Percentiles rank a stretch among this genome's conserved stretches.
Evolutionary conservation across 2,888 invertebrate species (phyloP).

Genomic region (Hirtodrosophila duncani): DNA sequence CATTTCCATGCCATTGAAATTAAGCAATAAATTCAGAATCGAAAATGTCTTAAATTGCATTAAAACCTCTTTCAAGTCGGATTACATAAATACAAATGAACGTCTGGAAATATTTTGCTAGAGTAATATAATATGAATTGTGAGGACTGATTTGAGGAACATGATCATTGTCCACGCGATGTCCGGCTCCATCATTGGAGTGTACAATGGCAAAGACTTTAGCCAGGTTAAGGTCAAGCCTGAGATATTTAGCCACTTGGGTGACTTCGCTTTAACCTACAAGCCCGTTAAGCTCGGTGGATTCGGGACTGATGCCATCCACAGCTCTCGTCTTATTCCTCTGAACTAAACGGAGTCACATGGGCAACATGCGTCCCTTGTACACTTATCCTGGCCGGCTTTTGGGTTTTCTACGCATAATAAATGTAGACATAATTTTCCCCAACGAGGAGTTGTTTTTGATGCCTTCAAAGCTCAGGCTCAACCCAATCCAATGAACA

Average conservation of each 20-base stretch:
- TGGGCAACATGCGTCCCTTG: no score
- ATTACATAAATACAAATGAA: no score
- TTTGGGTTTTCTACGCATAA: slow-evolving; percentile 61
- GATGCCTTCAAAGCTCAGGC: no score
- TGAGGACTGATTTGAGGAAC: slow-evolving; percentile 98
- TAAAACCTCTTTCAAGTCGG: no score
- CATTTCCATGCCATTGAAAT: no score
- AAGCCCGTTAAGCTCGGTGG: slow-evolving; percentile 98
- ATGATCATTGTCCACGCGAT: slow-evolving; percentile 99
- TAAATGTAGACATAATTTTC: slow-evolving; percentile 69
- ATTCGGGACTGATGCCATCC: slow-evolving; percentile 98
- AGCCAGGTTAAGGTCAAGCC: slow-evolving; percentile 94
- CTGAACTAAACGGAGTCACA: slow-evolving; percentile 88
- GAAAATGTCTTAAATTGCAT: no score
- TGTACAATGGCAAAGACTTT: slow-evolving; percentile 98
- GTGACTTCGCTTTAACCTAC: slow-evolving; percentile 97
- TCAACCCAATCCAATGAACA: slow-evolving; percentile 2
- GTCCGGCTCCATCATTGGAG: slow-evolving; percentile 99
- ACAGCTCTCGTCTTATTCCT: slow-evolving; percentile 98
- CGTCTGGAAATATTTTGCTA: no score
- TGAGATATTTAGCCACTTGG: slow-evolving; percentile 98
- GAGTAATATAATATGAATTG: no score
- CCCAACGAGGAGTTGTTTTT: no score
- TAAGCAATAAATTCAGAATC: no score
- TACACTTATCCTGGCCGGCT: slow-evolving; percentile 20